Conservation (phyloP, 1,140 invertebrate species). For the Adoxophyes honmai region DNA sequence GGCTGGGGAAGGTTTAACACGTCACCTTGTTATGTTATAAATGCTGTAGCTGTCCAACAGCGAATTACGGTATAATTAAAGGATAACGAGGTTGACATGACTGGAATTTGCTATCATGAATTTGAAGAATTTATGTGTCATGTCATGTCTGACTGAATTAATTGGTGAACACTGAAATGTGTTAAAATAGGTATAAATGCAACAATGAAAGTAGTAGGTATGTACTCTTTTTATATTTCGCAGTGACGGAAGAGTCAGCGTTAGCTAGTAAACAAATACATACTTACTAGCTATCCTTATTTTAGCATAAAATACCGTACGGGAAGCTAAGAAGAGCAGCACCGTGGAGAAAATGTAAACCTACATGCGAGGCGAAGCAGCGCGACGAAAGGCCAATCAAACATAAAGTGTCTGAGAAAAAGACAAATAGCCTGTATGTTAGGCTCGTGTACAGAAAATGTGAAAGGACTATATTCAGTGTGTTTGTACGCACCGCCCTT, state of each 20-base stretch:
- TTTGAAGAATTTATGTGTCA: constrained; percentile 21
- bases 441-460: background rate
- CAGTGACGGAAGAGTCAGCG: too few species aligned
- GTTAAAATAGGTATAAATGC: too few species aligned
- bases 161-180: too few species aligned
- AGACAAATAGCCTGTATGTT: background rate
- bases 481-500: constrained; percentile 4
- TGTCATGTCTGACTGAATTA: too few species aligned
- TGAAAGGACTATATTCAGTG: background rate
- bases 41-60: constrained; percentile 8
- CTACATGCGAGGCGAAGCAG: constrained; percentile 10
- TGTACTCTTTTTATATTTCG: too few species aligned
- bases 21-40: too few species aligned
- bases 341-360: background rate
- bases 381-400: too few species aligned
- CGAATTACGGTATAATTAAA: constrained; percentile 19
- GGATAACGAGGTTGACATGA: constrained; percentile 18
- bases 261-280: too few species aligned
- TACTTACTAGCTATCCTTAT: too few species aligned
- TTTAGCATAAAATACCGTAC: too few species aligned
- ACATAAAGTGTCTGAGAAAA: background rate
- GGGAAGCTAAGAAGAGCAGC: constrained; percentile 1
- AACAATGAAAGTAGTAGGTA: too few species aligned
- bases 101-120: constrained; percentile 20
- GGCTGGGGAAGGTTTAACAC: background rate